These are phyloP conservation scores for Archilochus colubris DNA, from an alignment of 2,113 vertebrate genomes.

Conservation along the genomic window DNA sequence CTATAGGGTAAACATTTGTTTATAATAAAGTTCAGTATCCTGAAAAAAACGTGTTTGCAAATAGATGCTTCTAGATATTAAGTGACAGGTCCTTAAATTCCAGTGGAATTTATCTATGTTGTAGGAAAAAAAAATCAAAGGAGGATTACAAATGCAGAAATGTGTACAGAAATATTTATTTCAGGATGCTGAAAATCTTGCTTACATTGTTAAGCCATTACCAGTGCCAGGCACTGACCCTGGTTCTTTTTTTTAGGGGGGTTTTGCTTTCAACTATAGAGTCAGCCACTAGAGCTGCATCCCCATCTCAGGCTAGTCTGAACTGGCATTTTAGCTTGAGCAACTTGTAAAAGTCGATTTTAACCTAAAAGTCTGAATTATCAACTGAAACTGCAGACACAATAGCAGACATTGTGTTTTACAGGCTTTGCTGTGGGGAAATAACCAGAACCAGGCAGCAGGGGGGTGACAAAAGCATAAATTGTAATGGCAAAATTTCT, in stretches of 20 bases:
- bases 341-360: neutral
- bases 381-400: neutral
- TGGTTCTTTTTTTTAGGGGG: neutral
- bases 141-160: neutral
- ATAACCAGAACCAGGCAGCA: neutral
- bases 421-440: neutral
- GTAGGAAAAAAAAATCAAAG: neutral
- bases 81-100: neutral
- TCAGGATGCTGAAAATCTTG: neutral
- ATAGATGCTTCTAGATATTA: neutral
- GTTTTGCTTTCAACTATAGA: neutral
- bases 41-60: neutral
- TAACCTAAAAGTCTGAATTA: neutral
- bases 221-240: neutral
- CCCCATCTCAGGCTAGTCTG: neutral
- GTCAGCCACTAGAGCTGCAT: neutral
- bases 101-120: neutral
- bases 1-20: neutral
- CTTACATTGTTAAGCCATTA: neutral
- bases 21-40: neutral
- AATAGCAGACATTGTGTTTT: neutral
- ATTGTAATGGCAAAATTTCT: neutral
- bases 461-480: neutral
- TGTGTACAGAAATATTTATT: neutral
- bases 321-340: neutral